A percentile compares a stretch with the other conserved stretches of the same genome.
Evolutionary conservation across 2,113 vertebrate genomes (phyloP).

Genomic region (Atractosteus spatula): DNA sequence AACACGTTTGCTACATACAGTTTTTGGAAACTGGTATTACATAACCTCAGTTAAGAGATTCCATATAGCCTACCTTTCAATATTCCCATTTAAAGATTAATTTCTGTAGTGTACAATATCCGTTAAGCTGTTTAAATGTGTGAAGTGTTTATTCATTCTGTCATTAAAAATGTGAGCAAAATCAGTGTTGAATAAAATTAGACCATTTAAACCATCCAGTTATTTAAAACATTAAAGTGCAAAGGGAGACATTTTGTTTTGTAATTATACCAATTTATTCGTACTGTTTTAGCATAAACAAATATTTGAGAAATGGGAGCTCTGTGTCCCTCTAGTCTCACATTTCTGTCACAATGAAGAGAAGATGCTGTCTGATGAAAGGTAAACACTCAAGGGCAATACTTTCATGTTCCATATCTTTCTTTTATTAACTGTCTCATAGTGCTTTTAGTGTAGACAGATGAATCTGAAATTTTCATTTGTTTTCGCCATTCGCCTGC

Average conservation of each 20-base stretch:
- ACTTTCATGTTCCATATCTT: too few species aligned
- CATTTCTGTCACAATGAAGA: conserved; percentile 25
- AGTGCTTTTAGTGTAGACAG: too few species aligned
- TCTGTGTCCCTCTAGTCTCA: conserved; percentile 30
- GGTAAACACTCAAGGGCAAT: not conserved
- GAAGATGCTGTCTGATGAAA: not conserved
- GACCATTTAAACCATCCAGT: too few species aligned
- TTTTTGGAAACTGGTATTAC: too few species aligned
- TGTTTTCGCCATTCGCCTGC: too few species aligned
- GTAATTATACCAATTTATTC: conserved; percentile 7
- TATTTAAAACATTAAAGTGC: not conserved
- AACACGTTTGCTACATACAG: too few species aligned
- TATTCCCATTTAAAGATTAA: too few species aligned
- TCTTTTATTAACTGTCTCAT: too few species aligned
- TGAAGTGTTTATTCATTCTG: conserved; percentile 25
- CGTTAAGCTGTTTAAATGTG: not conserved
- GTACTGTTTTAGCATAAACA: conserved; percentile 1
- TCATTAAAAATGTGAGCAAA: conserved; percentile 25
- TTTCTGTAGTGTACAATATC: not conserved
- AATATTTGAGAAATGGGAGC: conserved; percentile 41
- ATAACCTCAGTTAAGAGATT: too few species aligned
- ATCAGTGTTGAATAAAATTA: conserved; percentile 18
- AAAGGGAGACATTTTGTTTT: not conserved
- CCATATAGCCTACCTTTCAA: too few species aligned
- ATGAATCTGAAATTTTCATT: too few species aligned